Conservation (phyloP, 2,797 vertebrate genomes). For the Chaunax sp. region DNA sequence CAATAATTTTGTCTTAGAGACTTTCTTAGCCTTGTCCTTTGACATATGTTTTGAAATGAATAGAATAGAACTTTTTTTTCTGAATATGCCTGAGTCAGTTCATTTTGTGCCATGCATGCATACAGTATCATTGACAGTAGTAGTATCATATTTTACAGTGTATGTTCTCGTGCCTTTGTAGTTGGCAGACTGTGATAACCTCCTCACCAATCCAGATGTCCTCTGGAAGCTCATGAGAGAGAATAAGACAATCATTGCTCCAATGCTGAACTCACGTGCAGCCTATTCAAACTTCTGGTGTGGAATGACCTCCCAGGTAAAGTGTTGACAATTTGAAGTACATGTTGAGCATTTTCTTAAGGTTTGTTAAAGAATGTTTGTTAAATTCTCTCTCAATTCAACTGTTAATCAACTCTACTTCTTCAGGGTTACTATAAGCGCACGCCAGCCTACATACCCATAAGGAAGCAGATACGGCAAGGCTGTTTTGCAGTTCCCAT, state of each 20-base stretch:
- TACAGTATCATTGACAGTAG: neutral
- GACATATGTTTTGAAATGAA: conserved; percentile 11
- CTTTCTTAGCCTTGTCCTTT: neutral
- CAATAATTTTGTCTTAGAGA: conserved; percentile 36
- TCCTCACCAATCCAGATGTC: conserved; percentile 87
- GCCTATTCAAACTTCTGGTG: conserved; percentile 98
- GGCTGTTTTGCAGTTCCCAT: conserved; percentile 95
- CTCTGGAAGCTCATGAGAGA: conserved; percentile 88
- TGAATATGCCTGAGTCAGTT: neutral
- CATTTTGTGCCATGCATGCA: neutral
- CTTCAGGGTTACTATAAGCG: conserved; percentile 92
- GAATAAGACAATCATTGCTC: conserved; percentile 92
- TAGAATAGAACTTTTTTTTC: neutral
- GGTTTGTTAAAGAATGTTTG: neutral
- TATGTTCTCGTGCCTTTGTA: conserved; percentile 57
- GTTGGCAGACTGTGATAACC: conserved; percentile 91
- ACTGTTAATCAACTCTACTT: conserved; percentile 5
- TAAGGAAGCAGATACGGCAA: conserved; percentile 86
- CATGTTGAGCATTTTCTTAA: neutral
- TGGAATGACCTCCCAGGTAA: conserved; percentile 94
- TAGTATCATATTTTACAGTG: neutral
- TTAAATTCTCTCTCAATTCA: conserved; percentile 8
- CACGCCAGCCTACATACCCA: conserved; percentile 92
- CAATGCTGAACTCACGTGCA: conserved; percentile 93
- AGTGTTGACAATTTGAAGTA: neutral